Percentiles rank a stretch among this genome's conserved stretches.
These are phyloP conservation scores for Carcharodon carcharias DNA, from an alignment of 2,797 vertebrate genomes.

Conservation along the genomic window DNA sequence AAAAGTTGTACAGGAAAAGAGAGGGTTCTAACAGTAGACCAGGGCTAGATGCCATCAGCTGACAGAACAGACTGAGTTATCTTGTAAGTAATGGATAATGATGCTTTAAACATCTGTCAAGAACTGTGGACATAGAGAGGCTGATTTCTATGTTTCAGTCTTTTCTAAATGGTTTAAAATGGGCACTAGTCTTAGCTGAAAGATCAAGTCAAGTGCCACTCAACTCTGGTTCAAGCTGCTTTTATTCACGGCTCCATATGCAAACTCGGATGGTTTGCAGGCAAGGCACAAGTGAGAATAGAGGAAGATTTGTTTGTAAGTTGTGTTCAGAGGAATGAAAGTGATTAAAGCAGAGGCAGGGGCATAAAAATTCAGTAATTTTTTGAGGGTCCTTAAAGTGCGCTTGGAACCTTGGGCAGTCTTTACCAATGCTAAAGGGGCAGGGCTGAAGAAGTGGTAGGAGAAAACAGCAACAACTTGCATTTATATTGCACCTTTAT, in stretches of 20 bases:
- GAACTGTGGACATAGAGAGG: not conserved
- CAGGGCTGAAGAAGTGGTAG: not conserved
- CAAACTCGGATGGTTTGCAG: not conserved
- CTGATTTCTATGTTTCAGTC: not conserved
- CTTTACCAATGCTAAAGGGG: not conserved
- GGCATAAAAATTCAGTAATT: not conserved
- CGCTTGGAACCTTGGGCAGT: not conserved
- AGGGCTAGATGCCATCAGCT: not conserved
- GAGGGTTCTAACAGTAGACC: not conserved
- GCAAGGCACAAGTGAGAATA: not conserved
- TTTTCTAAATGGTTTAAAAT: slow-evolving; percentile 28
- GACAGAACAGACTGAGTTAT: slow-evolving; percentile 3
- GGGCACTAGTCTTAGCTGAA: not conserved
- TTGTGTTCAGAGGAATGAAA: not conserved
- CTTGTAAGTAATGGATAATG: slow-evolving; percentile 17
- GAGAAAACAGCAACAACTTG: not conserved
- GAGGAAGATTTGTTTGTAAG: not conserved
- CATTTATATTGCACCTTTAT: not conserved
- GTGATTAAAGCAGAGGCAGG: not conserved
- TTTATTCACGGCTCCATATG: not conserved
- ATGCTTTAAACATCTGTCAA: slow-evolving; percentile 15
- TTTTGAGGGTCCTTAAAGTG: not conserved
- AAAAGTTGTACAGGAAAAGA: not conserved
- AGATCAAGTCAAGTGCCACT: not conserved
- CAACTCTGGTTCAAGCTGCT: not conserved